Conservation (phyloP, 2,113 vertebrate genomes). For the Myrmophylax atrothorax region DNA sequence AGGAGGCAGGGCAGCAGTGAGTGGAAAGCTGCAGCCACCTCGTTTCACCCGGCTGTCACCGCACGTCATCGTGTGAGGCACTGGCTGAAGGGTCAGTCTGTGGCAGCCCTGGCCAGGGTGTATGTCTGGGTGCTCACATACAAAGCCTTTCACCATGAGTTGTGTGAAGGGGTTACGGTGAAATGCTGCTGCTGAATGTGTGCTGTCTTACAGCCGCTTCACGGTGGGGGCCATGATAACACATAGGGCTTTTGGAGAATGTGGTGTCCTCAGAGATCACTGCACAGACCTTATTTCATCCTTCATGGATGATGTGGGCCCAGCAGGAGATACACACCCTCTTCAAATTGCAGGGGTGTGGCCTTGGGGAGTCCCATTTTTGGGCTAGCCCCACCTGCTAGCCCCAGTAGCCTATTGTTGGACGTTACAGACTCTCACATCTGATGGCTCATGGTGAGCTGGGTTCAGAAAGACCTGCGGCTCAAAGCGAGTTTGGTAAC, state of each 20-base stretch:
- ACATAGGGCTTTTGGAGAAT: not conserved
- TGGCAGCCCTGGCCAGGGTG: fast-evolving
- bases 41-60: not conserved
- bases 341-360: not conserved
- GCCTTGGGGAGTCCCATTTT: not conserved
- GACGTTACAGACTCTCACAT: not conserved
- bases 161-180: not conserved
- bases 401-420: not conserved
- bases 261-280: not conserved
- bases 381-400: not conserved
- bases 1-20: not conserved
- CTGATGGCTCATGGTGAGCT: not conserved
- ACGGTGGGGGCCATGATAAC: not conserved
- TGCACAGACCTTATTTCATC: not conserved
- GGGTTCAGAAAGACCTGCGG: not conserved
- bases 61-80: fast-evolving
- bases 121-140: fast-evolving
- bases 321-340: not conserved
- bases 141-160: not conserved
- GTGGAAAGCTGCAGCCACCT: not conserved
- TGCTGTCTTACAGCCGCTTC: not conserved
- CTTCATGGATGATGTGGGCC: fast-evolving
- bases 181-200: not conserved
- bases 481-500: not conserved
- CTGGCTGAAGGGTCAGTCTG: fast-evolving